Percentiles rank a stretch among this genome's conserved stretches.
Evolutionary conservation across 2,113 vertebrate genomes (phyloP).

Genomic region (Zapornia atra): DNA sequence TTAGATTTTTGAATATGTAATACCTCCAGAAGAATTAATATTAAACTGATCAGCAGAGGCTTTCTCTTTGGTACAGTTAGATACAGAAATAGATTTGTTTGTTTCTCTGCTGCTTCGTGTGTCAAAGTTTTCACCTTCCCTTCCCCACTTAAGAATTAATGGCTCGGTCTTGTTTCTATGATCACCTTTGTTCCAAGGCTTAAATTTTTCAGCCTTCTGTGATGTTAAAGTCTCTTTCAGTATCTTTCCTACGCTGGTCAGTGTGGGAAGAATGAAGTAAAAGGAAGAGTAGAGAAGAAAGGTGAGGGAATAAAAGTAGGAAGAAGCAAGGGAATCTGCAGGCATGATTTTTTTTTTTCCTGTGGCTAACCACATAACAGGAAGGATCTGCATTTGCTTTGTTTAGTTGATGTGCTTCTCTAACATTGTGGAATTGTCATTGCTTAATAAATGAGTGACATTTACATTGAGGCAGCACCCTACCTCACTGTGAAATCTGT

Average conservation of each 20-base stretch:
- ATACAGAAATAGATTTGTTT: neutral
- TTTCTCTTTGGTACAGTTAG: neutral
- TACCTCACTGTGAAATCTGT: neutral
- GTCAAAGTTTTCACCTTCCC: neutral
- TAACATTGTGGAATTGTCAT: fast-evolving
- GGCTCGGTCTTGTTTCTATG: neutral
- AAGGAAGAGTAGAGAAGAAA: neutral
- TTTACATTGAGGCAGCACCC: neutral
- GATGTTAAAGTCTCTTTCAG: neutral
- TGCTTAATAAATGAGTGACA: neutral
- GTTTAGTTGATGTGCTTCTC: neutral
- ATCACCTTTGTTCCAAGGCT: neutral
- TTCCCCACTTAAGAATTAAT: neutral
- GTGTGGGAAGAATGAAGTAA: neutral
- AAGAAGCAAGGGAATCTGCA: neutral
- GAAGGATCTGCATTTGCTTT: neutral
- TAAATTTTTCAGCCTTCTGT: neutral
- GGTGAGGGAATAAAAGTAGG: neutral
- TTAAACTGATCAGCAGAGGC: neutral
- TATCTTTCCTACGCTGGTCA: neutral
- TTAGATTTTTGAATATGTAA: neutral
- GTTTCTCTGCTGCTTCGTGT: neutral
- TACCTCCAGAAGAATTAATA: neutral
- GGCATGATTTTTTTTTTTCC: neutral
- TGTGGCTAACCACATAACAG: neutral